phyloP scores from a whole-genome alignment of 2,113 vertebrate species.

The Indicator maculatus region DNA sequence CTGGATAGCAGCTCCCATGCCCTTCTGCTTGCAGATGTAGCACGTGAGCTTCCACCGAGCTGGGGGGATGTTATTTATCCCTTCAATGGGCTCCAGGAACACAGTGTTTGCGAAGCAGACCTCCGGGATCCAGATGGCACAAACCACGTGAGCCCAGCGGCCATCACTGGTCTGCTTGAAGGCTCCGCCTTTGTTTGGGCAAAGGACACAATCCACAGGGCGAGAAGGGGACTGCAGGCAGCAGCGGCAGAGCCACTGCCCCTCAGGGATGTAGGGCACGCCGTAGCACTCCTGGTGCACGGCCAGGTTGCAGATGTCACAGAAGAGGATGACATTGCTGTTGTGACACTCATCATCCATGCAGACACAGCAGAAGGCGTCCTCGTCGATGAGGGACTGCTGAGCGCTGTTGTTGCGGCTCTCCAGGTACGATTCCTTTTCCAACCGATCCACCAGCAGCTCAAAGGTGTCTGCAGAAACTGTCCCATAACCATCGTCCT shows the following conservation, averaged over 20 bases:
- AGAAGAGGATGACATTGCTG: slow-evolving; percentile 98
- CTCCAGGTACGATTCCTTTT: slow-evolving; percentile 94
- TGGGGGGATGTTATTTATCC: slow-evolving; percentile 90
- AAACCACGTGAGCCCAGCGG: slow-evolving; percentile 96
- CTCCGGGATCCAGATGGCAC: slow-evolving; percentile 98
- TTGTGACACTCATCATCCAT: slow-evolving; percentile 98
- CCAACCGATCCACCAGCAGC: slow-evolving; percentile 90
- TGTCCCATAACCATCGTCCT: slow-evolving; percentile 81
- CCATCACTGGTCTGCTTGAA: slow-evolving; percentile 98
- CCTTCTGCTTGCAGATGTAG: slow-evolving; percentile 96
- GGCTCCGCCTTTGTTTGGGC: slow-evolving; percentile 94
- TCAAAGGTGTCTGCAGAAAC: slow-evolving; percentile 91
- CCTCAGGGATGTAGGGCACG: slow-evolving; percentile 95
- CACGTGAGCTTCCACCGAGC: slow-evolving; percentile 97
- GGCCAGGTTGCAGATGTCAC: slow-evolving; percentile 96
- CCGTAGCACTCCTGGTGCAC: slow-evolving; percentile 98
- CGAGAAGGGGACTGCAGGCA: slow-evolving; percentile 94
- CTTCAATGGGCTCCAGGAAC: slow-evolving; percentile 96
- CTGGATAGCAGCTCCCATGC: slow-evolving; percentile 92
- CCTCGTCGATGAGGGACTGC: slow-evolving; percentile 89
- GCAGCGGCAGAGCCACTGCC: slow-evolving; percentile 97
- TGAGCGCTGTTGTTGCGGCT: slow-evolving; percentile 85
- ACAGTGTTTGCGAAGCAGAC: slow-evolving; percentile 98
- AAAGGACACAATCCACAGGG: slow-evolving; percentile 94
- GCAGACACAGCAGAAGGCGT: slow-evolving; percentile 97